Base-by-base conservation (phyloP, 2,113 vertebrate genomes). In the Podarcis muralis region DNA sequence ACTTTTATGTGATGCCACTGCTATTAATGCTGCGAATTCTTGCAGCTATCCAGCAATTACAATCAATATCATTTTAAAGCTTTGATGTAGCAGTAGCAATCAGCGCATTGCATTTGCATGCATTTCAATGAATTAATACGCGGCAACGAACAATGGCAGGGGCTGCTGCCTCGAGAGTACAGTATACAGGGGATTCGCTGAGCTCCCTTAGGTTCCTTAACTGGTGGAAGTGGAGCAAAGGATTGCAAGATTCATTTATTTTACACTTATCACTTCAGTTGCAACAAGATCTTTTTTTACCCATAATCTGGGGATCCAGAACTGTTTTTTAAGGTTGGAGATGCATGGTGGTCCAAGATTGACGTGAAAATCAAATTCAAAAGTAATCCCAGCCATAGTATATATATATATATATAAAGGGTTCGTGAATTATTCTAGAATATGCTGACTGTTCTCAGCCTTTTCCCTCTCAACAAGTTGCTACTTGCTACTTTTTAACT, bases 81-180 rank as follows among this genome's bases (percentile, higher is more conserved):
- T 59, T 53, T 62, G 53, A n/a, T 80, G 78, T 22, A 59, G 15
- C 53, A n/a, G 53, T 59, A 23, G 30, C 59, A 11, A 15, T 30
- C 11, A 43, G 43, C 77, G 18, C 59, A 23, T 81, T 62, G 32
- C 53, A 59, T 62, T 59, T 81, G 53, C 79, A 59, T 59, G 59
- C 79, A 62, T 81, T 81, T 81, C 79, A 53, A 27, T 79, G 27
- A 81, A 81, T 81, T 62, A 59, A 81, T 81, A 81, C 22, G n/a
- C 5, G 79, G 79, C 59, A 53, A n/a, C n/a, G 30, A 62, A 62
- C 30, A 32, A 59, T 18, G 53, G 32, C 32, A 74, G 71, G 71
- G 16, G 2, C 15, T 27, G 66, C 23, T 68, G 23, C 66, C 66
- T 27, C 25, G 23, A 27, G 23, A 30, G 23, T 68, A 6, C 9